Percentiles rank a stretch among this genome's conserved stretches.
These are phyloP conservation scores for Bursaphelenchus mucronatus DNA, from an alignment of 1,140 invertebrate species.

Conservation along the genomic window DNA sequence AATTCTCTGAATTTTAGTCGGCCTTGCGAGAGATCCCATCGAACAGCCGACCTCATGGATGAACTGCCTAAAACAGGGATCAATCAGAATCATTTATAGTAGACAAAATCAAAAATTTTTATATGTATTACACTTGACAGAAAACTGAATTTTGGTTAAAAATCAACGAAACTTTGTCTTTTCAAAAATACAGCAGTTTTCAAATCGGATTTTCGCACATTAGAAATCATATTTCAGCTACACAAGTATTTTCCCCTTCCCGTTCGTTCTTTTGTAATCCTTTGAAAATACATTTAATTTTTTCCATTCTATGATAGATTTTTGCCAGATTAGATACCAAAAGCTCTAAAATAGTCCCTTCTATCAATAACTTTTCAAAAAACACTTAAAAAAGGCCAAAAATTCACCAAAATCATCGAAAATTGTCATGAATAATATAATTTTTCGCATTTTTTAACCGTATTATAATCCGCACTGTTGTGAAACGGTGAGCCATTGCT, in stretches of 20 bases:
- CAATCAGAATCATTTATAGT: not conserved
- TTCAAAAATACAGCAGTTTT: no score
- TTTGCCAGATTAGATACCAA: constrained; percentile 9
- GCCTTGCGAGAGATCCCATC: constrained; percentile 74
- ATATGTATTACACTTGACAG: constrained; percentile 11
- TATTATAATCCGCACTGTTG: no score
- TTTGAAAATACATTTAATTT: no score
- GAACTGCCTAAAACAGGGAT: constrained; percentile 40
- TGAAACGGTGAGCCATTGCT: not conserved
- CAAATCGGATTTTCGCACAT: no score
- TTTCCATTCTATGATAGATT: not conserved
- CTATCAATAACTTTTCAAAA: not conserved
- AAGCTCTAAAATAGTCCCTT: not conserved
- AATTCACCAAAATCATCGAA: not conserved
- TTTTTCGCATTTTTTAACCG: not conserved
- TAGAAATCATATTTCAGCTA: no score
- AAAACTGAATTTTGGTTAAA: not conserved
- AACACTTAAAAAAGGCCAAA: constrained; percentile 3
- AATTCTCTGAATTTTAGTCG: constrained; percentile 73
- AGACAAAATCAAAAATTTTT: not conserved
- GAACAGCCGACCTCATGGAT: constrained; percentile 75
- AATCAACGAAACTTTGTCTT: no score
- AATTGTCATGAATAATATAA: constrained; percentile 17
- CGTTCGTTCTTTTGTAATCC: no score
- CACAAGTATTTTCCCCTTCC: no score